phyloP scores from a whole-genome alignment of 1,140 invertebrate genomes.

The Cylas formicarius region DNA sequence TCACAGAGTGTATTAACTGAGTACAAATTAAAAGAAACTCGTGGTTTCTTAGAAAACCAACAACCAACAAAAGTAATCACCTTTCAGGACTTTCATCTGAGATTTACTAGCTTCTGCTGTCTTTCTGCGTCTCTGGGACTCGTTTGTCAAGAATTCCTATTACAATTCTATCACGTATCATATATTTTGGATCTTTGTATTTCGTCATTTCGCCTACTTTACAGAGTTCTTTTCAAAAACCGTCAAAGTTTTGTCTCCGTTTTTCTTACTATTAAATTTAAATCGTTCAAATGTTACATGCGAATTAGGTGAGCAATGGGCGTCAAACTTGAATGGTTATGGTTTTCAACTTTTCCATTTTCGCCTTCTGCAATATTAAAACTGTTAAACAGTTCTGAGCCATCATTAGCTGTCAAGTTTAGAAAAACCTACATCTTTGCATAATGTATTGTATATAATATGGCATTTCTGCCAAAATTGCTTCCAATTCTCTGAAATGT shows the following conservation, averaged over 20 bases:
- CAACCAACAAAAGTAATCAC: no score
- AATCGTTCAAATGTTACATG: conserved; percentile 29
- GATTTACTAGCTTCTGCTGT: conserved; percentile 30
- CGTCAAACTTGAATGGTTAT: conserved; percentile 15
- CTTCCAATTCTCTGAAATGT: no score
- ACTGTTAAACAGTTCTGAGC: conserved; percentile 2
- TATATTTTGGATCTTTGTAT: conserved; percentile 21
- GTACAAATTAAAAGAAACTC: no score
- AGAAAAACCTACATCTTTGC: no score
- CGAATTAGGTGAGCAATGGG: conserved; percentile 28
- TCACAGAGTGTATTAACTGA: no score
- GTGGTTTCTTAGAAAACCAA: no score
- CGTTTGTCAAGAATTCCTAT: conserved; percentile 22
- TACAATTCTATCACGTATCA: conserved; percentile 29
- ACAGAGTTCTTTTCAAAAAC: conserved; percentile 27
- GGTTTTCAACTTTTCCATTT: neutral
- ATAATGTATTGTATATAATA: no score
- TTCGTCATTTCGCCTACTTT: conserved; percentile 27
- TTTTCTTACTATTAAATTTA: conserved; percentile 26
- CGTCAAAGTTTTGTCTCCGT: conserved; percentile 29
- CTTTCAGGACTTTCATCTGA: conserved; percentile 22
- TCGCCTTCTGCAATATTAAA: neutral
- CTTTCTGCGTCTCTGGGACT: conserved; percentile 33
- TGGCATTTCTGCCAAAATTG: no score
- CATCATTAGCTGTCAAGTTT: conserved; percentile 2